phyloP scores from a whole-genome alignment of 2,888 invertebrate species.

The Phyllotreta striolata region DNA sequence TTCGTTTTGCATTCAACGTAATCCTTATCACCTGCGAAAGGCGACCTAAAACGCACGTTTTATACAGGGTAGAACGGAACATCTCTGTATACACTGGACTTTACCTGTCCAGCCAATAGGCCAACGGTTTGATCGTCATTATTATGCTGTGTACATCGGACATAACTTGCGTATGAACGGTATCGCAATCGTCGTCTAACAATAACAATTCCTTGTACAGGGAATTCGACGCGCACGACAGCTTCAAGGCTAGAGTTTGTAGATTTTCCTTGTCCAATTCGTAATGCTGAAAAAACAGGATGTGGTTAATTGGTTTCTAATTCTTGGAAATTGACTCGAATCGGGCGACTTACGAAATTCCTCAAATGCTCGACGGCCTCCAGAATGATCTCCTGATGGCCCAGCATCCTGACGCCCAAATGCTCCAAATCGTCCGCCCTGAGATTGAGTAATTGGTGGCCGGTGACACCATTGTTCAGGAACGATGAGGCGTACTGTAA shows the following conservation, averaged over 20 bases:
- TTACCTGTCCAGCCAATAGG: slow-evolving; percentile 89
- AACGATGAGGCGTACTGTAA: slow-evolving; percentile 79
- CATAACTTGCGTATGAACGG: slow-evolving; percentile 80
- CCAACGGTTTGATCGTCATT: slow-evolving; percentile 84
- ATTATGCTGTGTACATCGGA: slow-evolving; percentile 88
- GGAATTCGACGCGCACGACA: slow-evolving; percentile 84
- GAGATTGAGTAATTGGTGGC: slow-evolving; percentile 82
- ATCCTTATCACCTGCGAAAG: slow-evolving; percentile 71
- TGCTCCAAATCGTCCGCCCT: slow-evolving; percentile 89
- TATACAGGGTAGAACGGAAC: slow-evolving; percentile 8
- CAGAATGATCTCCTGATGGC: slow-evolving; percentile 92
- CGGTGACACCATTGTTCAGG: slow-evolving; percentile 81
- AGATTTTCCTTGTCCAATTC: slow-evolving; percentile 91
- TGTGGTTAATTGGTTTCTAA: too few relatives aligned
- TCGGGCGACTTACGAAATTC: slow-evolving; percentile 85
- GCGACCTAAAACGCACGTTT: slow-evolving; percentile 61
- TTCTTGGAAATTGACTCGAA: too few relatives aligned
- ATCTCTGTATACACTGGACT: neutral
- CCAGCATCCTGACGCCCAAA: slow-evolving; percentile 84
- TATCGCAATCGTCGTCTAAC: slow-evolving; percentile 61
- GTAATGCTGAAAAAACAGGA: slow-evolving; percentile 74
- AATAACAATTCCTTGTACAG: slow-evolving; percentile 74
- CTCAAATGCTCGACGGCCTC: slow-evolving; percentile 91
- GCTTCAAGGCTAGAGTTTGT: slow-evolving; percentile 84
- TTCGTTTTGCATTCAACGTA: slow-evolving; percentile 76